phyloP scores from a whole-genome alignment of 2,113 vertebrate species.

The Toxostoma redivivum region DNA sequence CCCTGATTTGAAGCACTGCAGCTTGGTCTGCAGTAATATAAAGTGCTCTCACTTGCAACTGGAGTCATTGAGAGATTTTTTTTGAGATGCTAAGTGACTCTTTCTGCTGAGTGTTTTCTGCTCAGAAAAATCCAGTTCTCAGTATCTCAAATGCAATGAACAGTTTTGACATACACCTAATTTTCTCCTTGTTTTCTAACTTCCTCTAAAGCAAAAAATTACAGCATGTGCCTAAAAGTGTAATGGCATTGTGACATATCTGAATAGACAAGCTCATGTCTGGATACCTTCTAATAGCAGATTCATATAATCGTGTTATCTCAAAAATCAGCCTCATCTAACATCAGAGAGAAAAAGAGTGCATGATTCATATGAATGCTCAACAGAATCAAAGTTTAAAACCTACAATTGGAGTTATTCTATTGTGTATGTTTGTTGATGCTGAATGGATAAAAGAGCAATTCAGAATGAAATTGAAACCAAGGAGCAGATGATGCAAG shows the following conservation, averaged over 20 bases:
- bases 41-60: background rate
- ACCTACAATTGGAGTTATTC: background rate
- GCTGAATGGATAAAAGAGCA: background rate
- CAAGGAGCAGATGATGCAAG: accelerated
- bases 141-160: background rate
- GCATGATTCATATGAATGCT: background rate
- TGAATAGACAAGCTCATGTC: background rate
- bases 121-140: background rate
- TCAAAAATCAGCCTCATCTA: background rate
- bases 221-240: background rate
- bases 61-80: background rate
- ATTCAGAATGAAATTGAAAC: background rate
- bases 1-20: background rate
- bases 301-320: background rate
- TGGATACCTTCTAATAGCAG: background rate
- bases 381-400: background rate
- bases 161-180: background rate
- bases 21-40: background rate
- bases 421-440: background rate
- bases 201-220: background rate
- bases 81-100: background rate
- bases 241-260: background rate
- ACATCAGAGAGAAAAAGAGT: background rate
- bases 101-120: background rate
- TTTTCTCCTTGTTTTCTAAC: background rate